Conservation (phyloP, 2,113 vertebrate species). For the Chlorodrepanis virens region DNA sequence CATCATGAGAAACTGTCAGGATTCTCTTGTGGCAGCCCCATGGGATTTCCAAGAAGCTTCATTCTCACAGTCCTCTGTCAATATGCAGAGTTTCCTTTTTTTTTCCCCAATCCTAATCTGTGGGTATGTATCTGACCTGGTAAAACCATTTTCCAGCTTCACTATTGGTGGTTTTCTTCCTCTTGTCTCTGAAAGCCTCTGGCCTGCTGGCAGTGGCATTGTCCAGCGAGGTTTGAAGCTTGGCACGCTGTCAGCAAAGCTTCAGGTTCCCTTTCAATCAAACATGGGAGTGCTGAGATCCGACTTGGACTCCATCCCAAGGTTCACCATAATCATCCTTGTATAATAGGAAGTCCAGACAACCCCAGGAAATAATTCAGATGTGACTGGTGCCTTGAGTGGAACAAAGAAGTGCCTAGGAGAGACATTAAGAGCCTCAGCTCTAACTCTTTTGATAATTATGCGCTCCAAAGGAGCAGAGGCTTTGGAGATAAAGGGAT, state of each 20-base stretch:
- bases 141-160: constrained; percentile 8
- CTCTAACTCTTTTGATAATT: constrained; percentile 18
- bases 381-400: not conserved
- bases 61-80: constrained; percentile 28
- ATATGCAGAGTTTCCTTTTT: not conserved
- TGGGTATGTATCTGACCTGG: not conserved
- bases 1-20: not conserved
- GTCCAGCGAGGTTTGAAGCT: not conserved
- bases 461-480: not conserved
- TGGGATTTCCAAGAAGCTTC: not conserved
- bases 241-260: not conserved
- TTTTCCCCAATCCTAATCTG: not conserved
- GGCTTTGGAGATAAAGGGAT: constrained; percentile 41
- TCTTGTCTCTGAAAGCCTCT: not conserved
- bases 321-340: constrained; percentile 17
- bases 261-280: constrained; percentile 27
- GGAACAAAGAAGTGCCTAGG: constrained; percentile 5
- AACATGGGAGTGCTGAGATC: not conserved
- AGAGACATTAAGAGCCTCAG: not conserved
- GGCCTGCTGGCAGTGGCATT: constrained; percentile 13
- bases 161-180: not conserved
- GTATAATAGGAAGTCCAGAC: constrained; percentile 28
- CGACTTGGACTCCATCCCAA: constrained; percentile 31
- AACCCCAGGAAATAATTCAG: constrained; percentile 58
- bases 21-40: not conserved